These are phyloP conservation scores for Choreutis nemorana DNA, from an alignment of 2,888 invertebrate genomes.

Conservation along the genomic window DNA sequence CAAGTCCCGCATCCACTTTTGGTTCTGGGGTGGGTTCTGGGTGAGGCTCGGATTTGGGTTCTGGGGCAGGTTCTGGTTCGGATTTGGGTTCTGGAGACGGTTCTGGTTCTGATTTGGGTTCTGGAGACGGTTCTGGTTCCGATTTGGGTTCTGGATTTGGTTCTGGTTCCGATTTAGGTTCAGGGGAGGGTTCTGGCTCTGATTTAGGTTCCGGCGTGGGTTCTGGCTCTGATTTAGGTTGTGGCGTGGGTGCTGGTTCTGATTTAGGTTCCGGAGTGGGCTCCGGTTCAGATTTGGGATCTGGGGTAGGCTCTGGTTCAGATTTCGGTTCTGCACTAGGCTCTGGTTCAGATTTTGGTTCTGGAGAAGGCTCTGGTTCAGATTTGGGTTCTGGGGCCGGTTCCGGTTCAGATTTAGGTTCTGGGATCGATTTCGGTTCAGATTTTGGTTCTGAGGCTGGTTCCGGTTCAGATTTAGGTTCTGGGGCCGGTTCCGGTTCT, in stretches of 20 bases:
- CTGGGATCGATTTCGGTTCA: constrained; percentile 43
- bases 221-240: constrained; percentile 40
- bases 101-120: constrained; percentile 15
- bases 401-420: constrained; percentile 36
- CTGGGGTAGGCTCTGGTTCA: constrained; percentile 34
- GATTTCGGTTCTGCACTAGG: constrained; percentile 37
- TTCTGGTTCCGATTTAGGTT: constrained; percentile 33
- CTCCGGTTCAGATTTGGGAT: constrained; percentile 31
- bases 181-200: constrained; percentile 34
- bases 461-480: constrained; percentile 36
- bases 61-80: constrained; percentile 16
- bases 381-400: constrained; percentile 37
- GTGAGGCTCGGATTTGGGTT: constrained; percentile 26
- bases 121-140: constrained; percentile 29
- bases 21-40: constrained; percentile 26
- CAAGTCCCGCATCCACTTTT: constrained; percentile 50
- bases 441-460: constrained; percentile 26
- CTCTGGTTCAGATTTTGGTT: constrained; percentile 18
- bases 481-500: constrained; percentile 42
- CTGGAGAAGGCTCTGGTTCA: constrained; percentile 23
- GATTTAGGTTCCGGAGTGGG: constrained; percentile 27
- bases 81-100: constrained; percentile 34
- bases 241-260: constrained; percentile 31
- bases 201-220: constrained; percentile 38
- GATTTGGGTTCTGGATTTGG: constrained; percentile 23